A percentile compares a stretch with the other conserved stretches of the same genome.
These are phyloP conservation scores for Orchestia grillus DNA, from an alignment of 1,140 invertebrate genomes.

Conservation along the genomic window DNA sequence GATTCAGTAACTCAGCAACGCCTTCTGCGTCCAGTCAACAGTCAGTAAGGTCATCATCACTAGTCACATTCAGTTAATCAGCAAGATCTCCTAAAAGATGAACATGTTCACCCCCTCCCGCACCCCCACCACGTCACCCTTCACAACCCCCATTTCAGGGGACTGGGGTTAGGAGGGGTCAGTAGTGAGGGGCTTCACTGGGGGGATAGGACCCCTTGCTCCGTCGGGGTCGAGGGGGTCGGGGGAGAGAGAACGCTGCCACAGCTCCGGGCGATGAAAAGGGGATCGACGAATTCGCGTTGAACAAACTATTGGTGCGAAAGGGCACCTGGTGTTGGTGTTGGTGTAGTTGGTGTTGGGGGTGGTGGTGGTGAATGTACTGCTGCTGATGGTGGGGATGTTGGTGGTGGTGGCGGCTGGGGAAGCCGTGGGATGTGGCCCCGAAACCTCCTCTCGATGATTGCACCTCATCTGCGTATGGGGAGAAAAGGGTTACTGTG, in stretches of 20 bases:
- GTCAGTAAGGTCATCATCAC: too few relatives aligned
- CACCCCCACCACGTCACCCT: background rate
- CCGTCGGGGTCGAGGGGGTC: background rate
- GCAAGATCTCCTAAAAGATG: too few relatives aligned
- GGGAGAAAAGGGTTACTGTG: too few relatives aligned
- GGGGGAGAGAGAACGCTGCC: background rate
- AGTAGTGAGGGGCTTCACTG: background rate
- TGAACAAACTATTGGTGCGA: background rate
- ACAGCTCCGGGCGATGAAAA: background rate
- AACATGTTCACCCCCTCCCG: too few relatives aligned
- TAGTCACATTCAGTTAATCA: too few relatives aligned
- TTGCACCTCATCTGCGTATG: background rate
- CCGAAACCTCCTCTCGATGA: background rate
- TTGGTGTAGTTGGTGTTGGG: background rate
- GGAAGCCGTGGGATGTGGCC: background rate
- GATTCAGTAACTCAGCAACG: too few relatives aligned
- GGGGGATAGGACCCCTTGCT: background rate
- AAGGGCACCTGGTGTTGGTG: background rate
- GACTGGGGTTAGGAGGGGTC: background rate
- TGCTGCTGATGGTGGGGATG: background rate
- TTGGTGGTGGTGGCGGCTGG: background rate
- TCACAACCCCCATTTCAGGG: background rate
- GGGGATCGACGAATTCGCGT: background rate
- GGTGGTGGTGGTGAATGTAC: background rate
- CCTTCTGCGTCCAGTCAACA: too few relatives aligned